Evolutionary conservation across 2,888 invertebrate genomes (phyloP).

Genomic region (Ochropleura leucogaster): DNA sequence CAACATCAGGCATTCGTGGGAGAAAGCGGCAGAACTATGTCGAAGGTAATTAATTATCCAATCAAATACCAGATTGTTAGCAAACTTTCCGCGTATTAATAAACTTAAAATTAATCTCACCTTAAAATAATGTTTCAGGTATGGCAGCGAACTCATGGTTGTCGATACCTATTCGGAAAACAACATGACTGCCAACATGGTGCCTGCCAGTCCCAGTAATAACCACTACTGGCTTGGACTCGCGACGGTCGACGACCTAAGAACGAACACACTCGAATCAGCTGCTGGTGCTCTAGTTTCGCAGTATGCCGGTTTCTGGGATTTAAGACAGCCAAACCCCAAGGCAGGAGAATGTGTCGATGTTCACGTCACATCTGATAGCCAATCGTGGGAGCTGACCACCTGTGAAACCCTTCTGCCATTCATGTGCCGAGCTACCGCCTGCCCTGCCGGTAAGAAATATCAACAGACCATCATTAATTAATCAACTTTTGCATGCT

Average conservation of each 20-base stretch:
- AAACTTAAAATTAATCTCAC: neutral
- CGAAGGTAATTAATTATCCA: slow-evolving; percentile 94
- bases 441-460: slow-evolving; percentile 95
- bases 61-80: neutral
- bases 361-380: slow-evolving; percentile 92
- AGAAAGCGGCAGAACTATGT: slow-evolving; percentile 98
- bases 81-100: slow-evolving; percentile 1
- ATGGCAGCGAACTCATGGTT: slow-evolving; percentile 98
- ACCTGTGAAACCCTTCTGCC: slow-evolving; percentile 98
- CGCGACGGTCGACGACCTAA: slow-evolving; percentile 96
- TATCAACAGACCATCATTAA: slow-evolving; percentile 49
- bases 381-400: slow-evolving; percentile 98
- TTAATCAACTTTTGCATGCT: slow-evolving; percentile 50
- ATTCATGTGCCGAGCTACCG: slow-evolving; percentile 97
- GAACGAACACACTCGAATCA: slow-evolving; percentile 98
- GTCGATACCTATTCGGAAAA: slow-evolving; percentile 98
- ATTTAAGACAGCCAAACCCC: slow-evolving; percentile 96
- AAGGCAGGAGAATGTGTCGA: slow-evolving; percentile 97
- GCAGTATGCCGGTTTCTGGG: slow-evolving; percentile 98
- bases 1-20: slow-evolving; percentile 98
- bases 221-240: slow-evolving; percentile 97
- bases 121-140: slow-evolving; percentile 90
- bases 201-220: slow-evolving; percentile 92
- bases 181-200: slow-evolving; percentile 96
- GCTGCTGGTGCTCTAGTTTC: slow-evolving; percentile 97